A percentile compares a stretch with the other conserved stretches of the same genome.
These are phyloP conservation scores for Dendroctonus ponderosae DNA, from an alignment of 1,140 invertebrate genomes.

Conservation along the genomic window DNA sequence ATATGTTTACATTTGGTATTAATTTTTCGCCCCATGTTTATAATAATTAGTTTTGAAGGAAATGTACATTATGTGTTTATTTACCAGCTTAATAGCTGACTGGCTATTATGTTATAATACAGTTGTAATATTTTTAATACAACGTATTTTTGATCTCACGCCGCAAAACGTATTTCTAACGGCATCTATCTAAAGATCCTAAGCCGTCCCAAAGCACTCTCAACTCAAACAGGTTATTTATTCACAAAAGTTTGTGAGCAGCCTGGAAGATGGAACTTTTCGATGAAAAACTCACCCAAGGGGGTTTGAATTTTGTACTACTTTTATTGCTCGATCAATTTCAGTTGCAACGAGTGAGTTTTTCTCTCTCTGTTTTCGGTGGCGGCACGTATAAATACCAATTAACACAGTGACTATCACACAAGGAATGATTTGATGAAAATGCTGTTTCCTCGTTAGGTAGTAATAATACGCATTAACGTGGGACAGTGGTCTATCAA, in stretches of 20 bases:
- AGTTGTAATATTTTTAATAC: not conserved
- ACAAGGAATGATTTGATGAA: no score
- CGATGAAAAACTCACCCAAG: not conserved
- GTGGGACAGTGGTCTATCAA: no score
- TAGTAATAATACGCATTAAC: no score
- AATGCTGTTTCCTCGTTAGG: no score
- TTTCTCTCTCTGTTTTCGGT: not conserved
- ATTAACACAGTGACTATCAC: no score
- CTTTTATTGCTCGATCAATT: not conserved
- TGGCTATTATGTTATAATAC: not conserved
- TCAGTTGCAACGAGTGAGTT: not conserved
- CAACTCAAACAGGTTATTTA: not conserved
- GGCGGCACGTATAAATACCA: no score
- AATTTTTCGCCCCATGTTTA: constrained; percentile 29
- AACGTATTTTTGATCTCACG: not conserved
- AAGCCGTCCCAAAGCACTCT: not conserved
- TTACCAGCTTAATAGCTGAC: not conserved
- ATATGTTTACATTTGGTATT: constrained; percentile 29
- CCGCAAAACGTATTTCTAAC: not conserved
- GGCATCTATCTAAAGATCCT: not conserved
- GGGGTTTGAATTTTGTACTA: not conserved
- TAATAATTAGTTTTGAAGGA: constrained; percentile 29
- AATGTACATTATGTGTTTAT: constrained; percentile 20
- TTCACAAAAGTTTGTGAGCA: not conserved
- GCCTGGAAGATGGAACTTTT: constrained; percentile 1